Evolutionary conservation across 2,797 vertebrate species (phyloP), one percentile per base, ranked within the genome.

Genomic region (Karalla daura): DNA sequence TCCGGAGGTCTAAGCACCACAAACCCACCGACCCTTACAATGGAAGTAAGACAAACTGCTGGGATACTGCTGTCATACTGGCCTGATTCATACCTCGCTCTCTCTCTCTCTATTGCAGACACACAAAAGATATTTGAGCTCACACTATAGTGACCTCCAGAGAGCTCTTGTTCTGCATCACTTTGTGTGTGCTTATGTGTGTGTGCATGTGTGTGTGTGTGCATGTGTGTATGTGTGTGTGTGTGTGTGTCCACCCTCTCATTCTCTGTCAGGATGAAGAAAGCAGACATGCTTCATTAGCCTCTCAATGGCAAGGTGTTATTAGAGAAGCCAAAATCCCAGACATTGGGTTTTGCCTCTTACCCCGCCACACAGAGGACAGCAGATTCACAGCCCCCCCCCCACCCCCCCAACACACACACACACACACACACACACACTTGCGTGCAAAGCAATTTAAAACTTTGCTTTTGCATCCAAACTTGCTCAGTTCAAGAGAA

Each of bases 281-380:
- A 73, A 74, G 81, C 70, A 80, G 89, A 88, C 85, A 88, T 82
- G 91, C 90, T 92, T 93, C 91, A 94, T 94, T 94, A 93, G 82
- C 70, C 86, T 84, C 87, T 86, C 89, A 91, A 90, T 92, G 89
- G 89, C 91, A 94, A 91, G 87, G 88, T 93, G 91, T 87, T 92
- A 88, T 91, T 90, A 91, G 83, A 89, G 81, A 73, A 84, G 65
- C 77, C 77, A 71, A 85, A 90, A 86, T 74, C 71, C 67, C 54
- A 71, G 72, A 74, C 59, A 44, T 58, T 67, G 74, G 70, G 64
- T 79, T 78, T 66, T 70, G 60, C 55, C 60, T 75, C 49, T 74
- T 59, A 54, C 53, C 51, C 56, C 56, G 33, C 39, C 28, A 71
- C 61, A 80, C 60, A 75, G 49, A 70, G 62, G 56, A 80, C 58